Evolutionary conservation across 1,140 invertebrate genomes (phyloP), one percentile per base, ranked within the genome.

Genomic region (Euschistus heros): DNA sequence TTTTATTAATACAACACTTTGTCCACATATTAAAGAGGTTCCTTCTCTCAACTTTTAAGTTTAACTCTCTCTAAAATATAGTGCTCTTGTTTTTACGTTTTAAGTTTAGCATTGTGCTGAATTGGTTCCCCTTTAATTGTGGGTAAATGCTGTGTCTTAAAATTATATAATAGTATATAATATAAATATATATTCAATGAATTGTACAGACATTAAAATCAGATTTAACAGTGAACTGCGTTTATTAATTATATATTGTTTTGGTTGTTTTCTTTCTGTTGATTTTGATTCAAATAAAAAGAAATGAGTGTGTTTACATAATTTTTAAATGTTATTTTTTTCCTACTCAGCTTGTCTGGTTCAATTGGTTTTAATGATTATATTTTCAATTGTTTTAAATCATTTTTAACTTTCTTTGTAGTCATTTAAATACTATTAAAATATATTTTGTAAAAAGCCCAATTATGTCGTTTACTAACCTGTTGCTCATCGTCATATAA

Each of bases 141-240:
- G 65, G n/a, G 57, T 33, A 66, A 66, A 66, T 46, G 65, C 65
- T 66, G 65, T 66, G 65, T 66, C 65, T 61, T 66, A 66, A 66
- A 66, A 62, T 66, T 65, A 66, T 62, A 62, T 62, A 66, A 57
- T 66, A 66, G 42, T 66, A 62, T 66, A 59, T n/a, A 62, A 65
- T 60, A 59, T 59, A 54, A 46, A 47, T 60, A 63, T 63, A 59
- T 27, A 59, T 65, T 27, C 54, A 65, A 57, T 55, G 22, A 66
- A 65, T 57, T 66, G 65, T 66, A 66, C 65, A 66, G 65, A 66
- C 59, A 57, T 66, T 47, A 66, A 66, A 66, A 62, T 66, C 65
- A 66, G 63, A 65, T 47, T 61, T 62, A 66, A 62, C 37, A 54
- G 42, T 50, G 44, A 66, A 62, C 57, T 62, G 55, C 55, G 26